These are phyloP conservation scores for Drosophila meridionalis DNA, from an alignment of 2,888 invertebrate species.

Conservation along the genomic window DNA sequence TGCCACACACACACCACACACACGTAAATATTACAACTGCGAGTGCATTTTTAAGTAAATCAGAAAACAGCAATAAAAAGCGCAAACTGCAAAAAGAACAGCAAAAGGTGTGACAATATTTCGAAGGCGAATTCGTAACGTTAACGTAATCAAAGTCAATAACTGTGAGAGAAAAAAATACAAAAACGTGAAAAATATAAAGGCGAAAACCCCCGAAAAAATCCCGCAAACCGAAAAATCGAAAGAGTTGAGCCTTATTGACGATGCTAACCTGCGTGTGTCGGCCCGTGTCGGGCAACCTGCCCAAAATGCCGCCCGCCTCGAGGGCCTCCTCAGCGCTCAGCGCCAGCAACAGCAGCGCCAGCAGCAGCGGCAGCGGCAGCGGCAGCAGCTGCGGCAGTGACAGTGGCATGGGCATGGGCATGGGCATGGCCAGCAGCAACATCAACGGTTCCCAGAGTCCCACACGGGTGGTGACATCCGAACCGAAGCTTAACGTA, in stretches of 20 bases:
- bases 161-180: background rate
- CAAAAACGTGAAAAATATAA: background rate
- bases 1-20: slow-evolving; percentile 15
- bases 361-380: slow-evolving; percentile 62
- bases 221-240: slow-evolving; percentile 8
- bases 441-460: slow-evolving; percentile 27
- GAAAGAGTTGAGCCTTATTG: slow-evolving; percentile 38
- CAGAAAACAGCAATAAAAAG: slow-evolving; percentile 23
- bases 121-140: slow-evolving; percentile 18
- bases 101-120: slow-evolving; percentile 14
- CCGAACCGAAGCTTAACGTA: slow-evolving; percentile 84
- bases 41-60: slow-evolving; percentile 63
- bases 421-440: slow-evolving; percentile 30
- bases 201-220: background rate
- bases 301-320: slow-evolving; percentile 84
- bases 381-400: slow-evolving; percentile 61
- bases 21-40: slow-evolving; percentile 36
- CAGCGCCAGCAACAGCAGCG: slow-evolving; percentile 51
- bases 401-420: slow-evolving; percentile 18
- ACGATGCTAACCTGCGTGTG: slow-evolving; percentile 85
- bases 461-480: slow-evolving; percentile 82
- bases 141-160: slow-evolving; percentile 51
- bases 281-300: slow-evolving; percentile 85
- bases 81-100: background rate
- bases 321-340: slow-evolving; percentile 64